Evolutionary conservation across 2,113 vertebrate species (phyloP).

Genomic region (Synchiropus splendidus): DNA sequence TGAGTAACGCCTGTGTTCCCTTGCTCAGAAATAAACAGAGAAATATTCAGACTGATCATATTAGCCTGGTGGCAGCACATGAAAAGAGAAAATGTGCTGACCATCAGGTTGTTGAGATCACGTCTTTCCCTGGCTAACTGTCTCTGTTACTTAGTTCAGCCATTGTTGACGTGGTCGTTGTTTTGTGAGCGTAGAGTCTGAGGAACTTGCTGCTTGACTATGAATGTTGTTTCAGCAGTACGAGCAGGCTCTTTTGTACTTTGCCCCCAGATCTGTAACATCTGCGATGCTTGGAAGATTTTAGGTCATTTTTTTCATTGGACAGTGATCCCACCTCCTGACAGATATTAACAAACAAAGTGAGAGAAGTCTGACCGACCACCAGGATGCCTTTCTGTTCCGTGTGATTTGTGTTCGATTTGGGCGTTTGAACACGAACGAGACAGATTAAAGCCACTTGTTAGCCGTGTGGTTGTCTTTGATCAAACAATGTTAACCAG

Average conservation of each 20-base stretch:
- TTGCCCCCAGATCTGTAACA: no score
- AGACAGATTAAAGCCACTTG: slow-evolving; percentile 1
- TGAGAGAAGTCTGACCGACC: slow-evolving; percentile 21
- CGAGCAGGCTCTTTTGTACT: no score
- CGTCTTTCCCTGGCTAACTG: no score
- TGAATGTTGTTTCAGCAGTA: no score
- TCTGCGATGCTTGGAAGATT: slow-evolving; percentile 30
- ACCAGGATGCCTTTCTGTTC: slow-evolving; percentile 7
- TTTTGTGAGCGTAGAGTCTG: no score
- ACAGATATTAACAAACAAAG: slow-evolving; percentile 33
- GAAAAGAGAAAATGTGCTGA: slow-evolving; percentile 24
- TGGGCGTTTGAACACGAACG: not conserved
- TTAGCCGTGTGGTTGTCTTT: slow-evolving; percentile 5
- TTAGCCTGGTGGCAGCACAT: slow-evolving; percentile 12
- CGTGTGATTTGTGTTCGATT: slow-evolving; percentile 8
- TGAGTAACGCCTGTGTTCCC: slow-evolving; percentile 23
- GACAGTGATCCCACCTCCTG: slow-evolving; percentile 24
- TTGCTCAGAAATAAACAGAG: slow-evolving; percentile 22
- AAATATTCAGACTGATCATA: slow-evolving; percentile 13
- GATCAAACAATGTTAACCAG: slow-evolving; percentile 6
- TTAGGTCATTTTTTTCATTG: slow-evolving; percentile 19
- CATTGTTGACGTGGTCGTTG: slow-evolving; percentile 21
- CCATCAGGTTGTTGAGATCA: slow-evolving; percentile 7
- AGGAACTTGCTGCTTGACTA: no score
- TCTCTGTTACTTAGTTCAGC: no score